Evolutionary conservation across 53 echinoderm and acorn worm genomes (phyloP), one percentile per base, ranked within the genome.

Genomic region (Pentamera pediparva): DNA sequence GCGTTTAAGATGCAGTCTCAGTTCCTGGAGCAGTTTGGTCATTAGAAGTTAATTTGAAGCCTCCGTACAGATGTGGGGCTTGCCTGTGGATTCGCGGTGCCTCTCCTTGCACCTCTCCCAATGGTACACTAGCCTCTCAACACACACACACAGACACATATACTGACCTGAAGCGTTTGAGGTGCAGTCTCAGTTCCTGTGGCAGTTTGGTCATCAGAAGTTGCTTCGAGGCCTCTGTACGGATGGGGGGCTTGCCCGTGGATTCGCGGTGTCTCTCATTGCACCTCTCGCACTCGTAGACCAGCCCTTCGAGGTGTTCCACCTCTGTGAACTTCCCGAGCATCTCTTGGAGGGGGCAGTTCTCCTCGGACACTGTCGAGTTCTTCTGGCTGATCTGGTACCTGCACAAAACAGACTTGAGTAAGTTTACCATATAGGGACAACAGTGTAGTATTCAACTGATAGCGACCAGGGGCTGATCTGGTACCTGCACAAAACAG

Each of bases 271-370:
- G 57, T n/a, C 79, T 80, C 40, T 79, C 82, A 61, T 81, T 93
- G 21, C 93, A 93, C 8, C 38, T 58, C 36, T 78, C 84, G 21
- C 93, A 93, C 34, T 82, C 78, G 61, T 93, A 93, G 30, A 93
- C 93, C 43, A 74, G 62, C 0, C 93, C 93, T 32, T 83, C 84
- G 4, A 93, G 89, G n/a, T 89, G 57, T 24, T 93, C 93, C 5
- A 89, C 65, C 69, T 93, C 93, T 0, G 93, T 93, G 60, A 89
- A 93, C 78, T 89, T 89, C 34, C 87, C 57, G 33, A 93, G 81
- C 93, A 93, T 93, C 54, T 93, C 93, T 6, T 79, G 89, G 35
- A 92, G 76, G 20, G 82, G 92, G 45, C 93, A 93, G 75, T 73
- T 53, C 54, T 53, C 62, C 4, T 77, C 62, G 3, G 62, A 77